Conservation (phyloP, 2,113 vertebrate species). For the Mormyrus lacerda region DNA sequence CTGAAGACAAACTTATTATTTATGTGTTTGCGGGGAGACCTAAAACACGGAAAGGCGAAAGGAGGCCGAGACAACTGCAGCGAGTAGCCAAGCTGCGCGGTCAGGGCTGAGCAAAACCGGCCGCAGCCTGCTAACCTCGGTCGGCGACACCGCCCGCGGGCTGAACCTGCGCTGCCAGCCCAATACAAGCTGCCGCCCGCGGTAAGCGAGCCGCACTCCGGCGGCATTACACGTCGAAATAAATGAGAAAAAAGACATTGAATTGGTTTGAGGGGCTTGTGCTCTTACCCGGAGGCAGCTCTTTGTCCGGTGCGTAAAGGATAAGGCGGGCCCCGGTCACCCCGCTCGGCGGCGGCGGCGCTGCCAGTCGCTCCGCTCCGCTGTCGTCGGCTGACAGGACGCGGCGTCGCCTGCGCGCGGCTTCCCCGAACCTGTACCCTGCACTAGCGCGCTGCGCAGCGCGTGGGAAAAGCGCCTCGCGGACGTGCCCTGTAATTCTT, state of each 20-base stretch:
- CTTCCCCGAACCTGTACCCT: not conserved
- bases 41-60: not conserved
- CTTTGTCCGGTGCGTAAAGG: not conserved
- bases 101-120: not conserved
- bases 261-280: not conserved
- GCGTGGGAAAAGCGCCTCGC: not conserved
- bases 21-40: not conserved
- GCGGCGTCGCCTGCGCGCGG: not conserved
- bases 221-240: not conserved
- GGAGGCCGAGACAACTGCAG: not conserved
- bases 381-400: not conserved
- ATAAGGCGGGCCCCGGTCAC: not conserved
- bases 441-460: not conserved
- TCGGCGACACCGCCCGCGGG: not conserved
- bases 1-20: not conserved
- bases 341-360: not conserved
- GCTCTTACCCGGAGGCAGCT: not conserved
- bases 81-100: not conserved
- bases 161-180: not conserved
- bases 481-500: not conserved
- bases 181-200: not conserved
- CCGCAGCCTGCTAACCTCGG: not conserved
- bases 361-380: not conserved
- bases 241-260: not conserved
- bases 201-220: not conserved